Percentiles rank a stretch among this genome's conserved stretches.
phyloP scores from a whole-genome alignment of 2,797 vertebrate genomes.

The Epinephelus coioides region DNA sequence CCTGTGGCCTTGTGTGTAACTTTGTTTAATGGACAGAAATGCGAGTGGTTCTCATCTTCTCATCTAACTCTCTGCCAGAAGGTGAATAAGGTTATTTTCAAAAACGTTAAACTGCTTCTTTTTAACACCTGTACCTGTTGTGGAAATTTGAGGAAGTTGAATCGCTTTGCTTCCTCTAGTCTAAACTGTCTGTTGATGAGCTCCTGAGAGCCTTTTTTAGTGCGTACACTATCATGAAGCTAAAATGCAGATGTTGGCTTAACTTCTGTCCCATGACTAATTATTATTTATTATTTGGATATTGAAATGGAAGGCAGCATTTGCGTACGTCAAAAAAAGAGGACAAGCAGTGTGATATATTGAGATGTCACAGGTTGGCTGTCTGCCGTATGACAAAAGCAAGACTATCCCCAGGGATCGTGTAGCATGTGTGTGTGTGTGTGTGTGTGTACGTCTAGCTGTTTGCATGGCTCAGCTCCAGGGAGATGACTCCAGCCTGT shows the following conservation, averaged over 20 bases:
- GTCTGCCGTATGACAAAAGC: conserved; percentile 47
- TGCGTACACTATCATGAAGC: not conserved
- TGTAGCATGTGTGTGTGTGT: conserved; percentile 8
- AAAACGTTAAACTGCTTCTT: not conserved
- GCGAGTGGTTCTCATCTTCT: not conserved
- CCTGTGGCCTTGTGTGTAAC: not conserved
- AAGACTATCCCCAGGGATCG: conserved; percentile 30
- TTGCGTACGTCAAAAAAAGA: conserved; percentile 24
- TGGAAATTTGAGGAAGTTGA: conserved; percentile 16
- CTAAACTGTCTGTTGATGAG: not conserved
- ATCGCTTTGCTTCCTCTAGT: not conserved
- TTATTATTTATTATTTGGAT: conserved; percentile 28
- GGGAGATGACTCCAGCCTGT: conserved; percentile 65
- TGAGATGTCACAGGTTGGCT: conserved; percentile 64
- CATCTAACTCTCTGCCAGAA: not conserved
- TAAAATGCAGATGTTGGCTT: not conserved
- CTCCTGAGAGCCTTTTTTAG: not conserved
- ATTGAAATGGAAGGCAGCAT: conserved; percentile 1
- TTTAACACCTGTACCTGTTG: not conserved
- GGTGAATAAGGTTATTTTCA: not conserved
- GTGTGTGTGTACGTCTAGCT: conserved; percentile 4
- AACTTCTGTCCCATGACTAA: not conserved
- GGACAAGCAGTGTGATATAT: conserved; percentile 48
- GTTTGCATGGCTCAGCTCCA: conserved; percentile 59
- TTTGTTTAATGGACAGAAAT: not conserved